These are phyloP conservation scores for Polymixis flavicincta DNA, from an alignment of 2,888 invertebrate species.

Conservation along the genomic window DNA sequence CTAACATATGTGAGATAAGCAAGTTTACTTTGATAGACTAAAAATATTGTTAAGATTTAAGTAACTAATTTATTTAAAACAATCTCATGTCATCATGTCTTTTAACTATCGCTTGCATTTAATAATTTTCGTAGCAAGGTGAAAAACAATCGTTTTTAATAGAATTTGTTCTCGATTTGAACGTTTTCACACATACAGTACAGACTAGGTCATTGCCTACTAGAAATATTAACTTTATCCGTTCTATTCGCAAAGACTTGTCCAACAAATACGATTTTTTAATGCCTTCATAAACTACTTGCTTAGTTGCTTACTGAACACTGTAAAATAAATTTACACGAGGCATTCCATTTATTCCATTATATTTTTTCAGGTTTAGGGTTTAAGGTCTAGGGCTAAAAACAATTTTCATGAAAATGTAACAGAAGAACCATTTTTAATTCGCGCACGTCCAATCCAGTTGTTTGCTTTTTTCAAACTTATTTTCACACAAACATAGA, in stretches of 20 bases:
- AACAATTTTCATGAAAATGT: constrained; percentile 13
- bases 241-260: constrained; percentile 40
- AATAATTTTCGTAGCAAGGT: constrained; percentile 43
- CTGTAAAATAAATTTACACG: constrained; percentile 3
- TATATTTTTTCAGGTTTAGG: not conserved
- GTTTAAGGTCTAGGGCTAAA: not conserved
- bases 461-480: constrained; percentile 36
- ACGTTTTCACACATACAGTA: constrained; percentile 42
- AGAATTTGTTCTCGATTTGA: constrained; percentile 31
- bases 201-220: constrained; percentile 66
- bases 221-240: constrained; percentile 53
- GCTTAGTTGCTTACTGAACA: constrained; percentile 2
- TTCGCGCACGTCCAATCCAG: constrained; percentile 45
- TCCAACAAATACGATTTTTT: constrained; percentile 13
- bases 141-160: constrained; percentile 26
- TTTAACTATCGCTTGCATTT: not conserved
- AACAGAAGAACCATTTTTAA: constrained; percentile 28
- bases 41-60: not conserved
- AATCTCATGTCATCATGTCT: constrained; percentile 1
- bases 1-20: not conserved
- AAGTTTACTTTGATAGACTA: not conserved
- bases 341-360: not conserved
- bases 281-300: constrained; percentile 3
- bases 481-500: constrained; percentile 18
- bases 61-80: constrained; percentile 4